Evolutionary conservation across 2,888 invertebrate genomes (phyloP).

Genomic region (Mimumesa dahlbomi): DNA sequence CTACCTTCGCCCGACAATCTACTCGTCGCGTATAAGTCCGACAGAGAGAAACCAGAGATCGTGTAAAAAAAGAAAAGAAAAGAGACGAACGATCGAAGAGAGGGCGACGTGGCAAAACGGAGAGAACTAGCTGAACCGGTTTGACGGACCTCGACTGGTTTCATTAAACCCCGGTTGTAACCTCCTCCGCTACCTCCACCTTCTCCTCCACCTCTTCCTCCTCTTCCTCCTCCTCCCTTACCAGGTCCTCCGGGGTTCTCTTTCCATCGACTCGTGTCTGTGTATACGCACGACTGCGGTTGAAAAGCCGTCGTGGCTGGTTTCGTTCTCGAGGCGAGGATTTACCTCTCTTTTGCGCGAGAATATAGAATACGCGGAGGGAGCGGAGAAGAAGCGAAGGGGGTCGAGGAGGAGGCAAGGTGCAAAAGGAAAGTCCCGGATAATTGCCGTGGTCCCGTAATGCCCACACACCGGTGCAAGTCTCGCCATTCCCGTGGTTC

Average conservation of each 20-base stretch:
- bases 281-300: conserved; percentile 55
- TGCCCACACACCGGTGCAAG: conserved; percentile 44
- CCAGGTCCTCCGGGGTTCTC: conserved; percentile 39
- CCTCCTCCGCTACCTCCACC: conserved; percentile 64
- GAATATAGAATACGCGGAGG: conserved; percentile 28
- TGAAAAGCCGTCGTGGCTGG: conserved; percentile 55
- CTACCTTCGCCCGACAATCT: conserved; percentile 41
- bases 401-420: conserved; percentile 40
- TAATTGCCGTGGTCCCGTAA: conserved; percentile 68
- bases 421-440: conserved; percentile 65
- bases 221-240: conserved; percentile 45
- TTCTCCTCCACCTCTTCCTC: conserved; percentile 60
- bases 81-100: conserved; percentile 15
- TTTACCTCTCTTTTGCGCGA: conserved; percentile 29
- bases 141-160: conserved; percentile 73
- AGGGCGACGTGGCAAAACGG: conserved; percentile 50
- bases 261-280: conserved; percentile 44
- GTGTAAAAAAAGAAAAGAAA: conserved; percentile 39
- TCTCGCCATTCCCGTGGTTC: conserved; percentile 29
- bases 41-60: not conserved
- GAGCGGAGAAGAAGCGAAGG: not conserved
- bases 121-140: conserved; percentile 75
- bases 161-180: conserved; percentile 76
- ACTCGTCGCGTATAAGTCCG: conserved; percentile 2
- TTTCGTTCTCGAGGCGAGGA: conserved; percentile 48